These are phyloP conservation scores for Drosophila heteroneura DNA, from an alignment of 2,888 invertebrate genomes.

Conservation along the genomic window DNA sequence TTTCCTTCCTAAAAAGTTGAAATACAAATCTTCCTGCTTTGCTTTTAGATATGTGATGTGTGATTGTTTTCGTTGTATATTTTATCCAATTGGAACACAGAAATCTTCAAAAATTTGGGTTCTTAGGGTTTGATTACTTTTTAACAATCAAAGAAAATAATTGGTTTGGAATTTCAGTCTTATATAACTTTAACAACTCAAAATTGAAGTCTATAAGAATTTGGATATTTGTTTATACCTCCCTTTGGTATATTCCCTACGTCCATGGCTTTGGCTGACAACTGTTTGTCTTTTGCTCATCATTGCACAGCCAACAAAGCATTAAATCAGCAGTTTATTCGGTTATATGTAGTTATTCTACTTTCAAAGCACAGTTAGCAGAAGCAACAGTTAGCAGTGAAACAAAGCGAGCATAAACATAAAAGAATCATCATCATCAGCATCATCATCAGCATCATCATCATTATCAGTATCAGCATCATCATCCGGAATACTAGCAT, in stretches of 20 bases:
- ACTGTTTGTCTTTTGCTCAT: conserved; percentile 14
- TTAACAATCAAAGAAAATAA: background rate
- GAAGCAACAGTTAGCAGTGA: conserved; percentile 2
- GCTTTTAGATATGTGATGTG: too few species aligned
- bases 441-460: conserved; percentile 27
- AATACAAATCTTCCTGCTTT: background rate
- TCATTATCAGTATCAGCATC: conserved; percentile 15
- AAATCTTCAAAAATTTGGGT: background rate
- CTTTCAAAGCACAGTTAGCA: conserved; percentile 38
- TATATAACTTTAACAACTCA: background rate
- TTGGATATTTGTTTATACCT: background rate
- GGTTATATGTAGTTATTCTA: conserved; percentile 34
- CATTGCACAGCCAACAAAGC: conserved; percentile 35
- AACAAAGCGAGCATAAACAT: background rate
- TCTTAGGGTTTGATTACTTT: background rate
- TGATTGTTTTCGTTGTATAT: background rate
- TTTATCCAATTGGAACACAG: background rate
- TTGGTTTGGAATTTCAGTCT: too few species aligned
- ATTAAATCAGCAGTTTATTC: conserved; percentile 69
- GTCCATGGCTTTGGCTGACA: conserved; percentile 1
- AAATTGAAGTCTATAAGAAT: background rate
- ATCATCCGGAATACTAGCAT: conserved; percentile 25
- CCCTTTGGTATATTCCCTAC: background rate
- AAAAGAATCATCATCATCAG: conserved; percentile 6
- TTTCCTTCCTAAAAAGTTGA: background rate